Conservation (phyloP, 2,888 invertebrate genomes). For the Plemyria rubiginata region DNA sequence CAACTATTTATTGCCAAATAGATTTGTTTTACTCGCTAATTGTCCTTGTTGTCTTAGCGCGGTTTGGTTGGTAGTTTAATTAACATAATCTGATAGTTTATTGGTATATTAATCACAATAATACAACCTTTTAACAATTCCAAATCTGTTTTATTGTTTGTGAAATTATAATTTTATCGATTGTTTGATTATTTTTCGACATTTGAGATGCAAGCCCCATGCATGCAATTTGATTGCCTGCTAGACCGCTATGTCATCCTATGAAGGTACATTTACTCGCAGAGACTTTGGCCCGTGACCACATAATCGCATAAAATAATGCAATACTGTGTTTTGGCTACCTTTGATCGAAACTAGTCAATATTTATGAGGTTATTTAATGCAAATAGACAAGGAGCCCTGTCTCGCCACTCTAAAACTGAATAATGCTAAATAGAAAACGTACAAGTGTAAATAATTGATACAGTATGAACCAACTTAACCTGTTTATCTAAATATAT, state of each 20-base stretch:
- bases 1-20: not conserved
- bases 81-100: not conserved
- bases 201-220: too few relatives aligned
- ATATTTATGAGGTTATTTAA: not conserved
- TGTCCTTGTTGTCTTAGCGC: conserved; percentile 1
- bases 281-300: not conserved
- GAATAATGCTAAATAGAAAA: too few relatives aligned
- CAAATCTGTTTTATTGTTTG: not conserved
- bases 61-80: not conserved
- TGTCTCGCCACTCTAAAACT: not conserved
- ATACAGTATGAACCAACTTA: not conserved
- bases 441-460: not conserved
- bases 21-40: not conserved
- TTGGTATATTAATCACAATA: not conserved
- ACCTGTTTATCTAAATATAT: too few relatives aligned
- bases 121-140: not conserved
- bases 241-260: too few relatives aligned
- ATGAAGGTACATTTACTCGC: too few relatives aligned
- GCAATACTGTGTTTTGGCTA: not conserved
- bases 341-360: not conserved
- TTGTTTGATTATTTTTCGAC: not conserved
- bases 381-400: not conserved
- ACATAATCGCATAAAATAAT: not conserved
- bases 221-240: too few relatives aligned
- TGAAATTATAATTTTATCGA: not conserved